A percentile compares a stretch with the other conserved stretches of the same genome.
These are phyloP conservation scores for Onychostruthus taczanowskii DNA, from an alignment of 2,113 vertebrate genomes.

Conservation along the genomic window DNA sequence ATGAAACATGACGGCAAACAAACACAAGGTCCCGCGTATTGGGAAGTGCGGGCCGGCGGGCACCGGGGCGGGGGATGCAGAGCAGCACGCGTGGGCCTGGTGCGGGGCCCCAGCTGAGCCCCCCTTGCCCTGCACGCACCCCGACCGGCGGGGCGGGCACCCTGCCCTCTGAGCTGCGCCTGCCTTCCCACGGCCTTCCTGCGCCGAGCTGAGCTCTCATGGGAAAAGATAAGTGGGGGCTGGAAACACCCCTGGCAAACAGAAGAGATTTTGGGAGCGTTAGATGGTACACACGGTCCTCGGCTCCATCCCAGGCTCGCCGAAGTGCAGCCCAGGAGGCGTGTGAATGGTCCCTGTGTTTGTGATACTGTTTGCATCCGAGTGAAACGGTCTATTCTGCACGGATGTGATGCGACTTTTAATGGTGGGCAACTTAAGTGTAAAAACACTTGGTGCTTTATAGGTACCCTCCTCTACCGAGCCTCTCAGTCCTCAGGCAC, in stretches of 20 bases:
- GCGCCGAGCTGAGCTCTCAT: fast-evolving
- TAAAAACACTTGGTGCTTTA: not conserved
- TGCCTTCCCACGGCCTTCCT: not conserved
- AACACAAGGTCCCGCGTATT: fast-evolving
- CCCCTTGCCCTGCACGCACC: not conserved
- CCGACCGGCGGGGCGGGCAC: not conserved
- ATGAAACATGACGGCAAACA: not conserved
- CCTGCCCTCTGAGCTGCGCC: not conserved
- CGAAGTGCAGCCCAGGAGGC: not conserved
- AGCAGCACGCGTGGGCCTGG: fast-evolving
- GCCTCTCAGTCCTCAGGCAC: not conserved
- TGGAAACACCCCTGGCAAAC: not conserved
- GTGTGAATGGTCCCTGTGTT: not conserved
- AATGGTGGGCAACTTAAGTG: not conserved
- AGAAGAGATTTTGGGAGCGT: not conserved
- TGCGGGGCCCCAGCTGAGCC: not conserved
- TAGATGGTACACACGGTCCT: not conserved
- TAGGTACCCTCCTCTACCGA: not conserved
- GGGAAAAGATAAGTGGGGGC: not conserved
- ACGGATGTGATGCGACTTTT: not conserved
- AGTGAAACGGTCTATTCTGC: not conserved
- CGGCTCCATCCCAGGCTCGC: not conserved
- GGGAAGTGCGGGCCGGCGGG: not conserved
- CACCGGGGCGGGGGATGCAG: not conserved
- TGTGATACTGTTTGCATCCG: not conserved